Conservation (phyloP, 2,888 invertebrate genomes). For the Pandemis cinnamomeana region DNA sequence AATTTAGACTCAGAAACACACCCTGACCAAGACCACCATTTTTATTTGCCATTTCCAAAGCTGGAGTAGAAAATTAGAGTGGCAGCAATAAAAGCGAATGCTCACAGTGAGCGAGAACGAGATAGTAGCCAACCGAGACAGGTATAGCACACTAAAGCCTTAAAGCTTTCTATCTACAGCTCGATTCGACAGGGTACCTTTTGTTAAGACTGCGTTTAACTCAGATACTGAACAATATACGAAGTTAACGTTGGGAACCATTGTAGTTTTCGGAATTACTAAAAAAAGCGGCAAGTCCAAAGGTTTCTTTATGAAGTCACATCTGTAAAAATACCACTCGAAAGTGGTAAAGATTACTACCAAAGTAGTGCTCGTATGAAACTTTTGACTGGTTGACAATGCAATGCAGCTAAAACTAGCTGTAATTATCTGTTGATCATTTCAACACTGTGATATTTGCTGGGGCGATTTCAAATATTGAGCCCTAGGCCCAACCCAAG, state of each 20-base stretch:
- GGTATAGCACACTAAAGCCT: constrained; percentile 2
- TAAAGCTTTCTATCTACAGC: constrained; percentile 2
- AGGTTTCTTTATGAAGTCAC: no score
- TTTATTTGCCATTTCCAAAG: constrained; percentile 4
- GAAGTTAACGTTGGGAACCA: neutral
- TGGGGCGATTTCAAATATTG: no score
- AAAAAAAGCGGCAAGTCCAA: no score
- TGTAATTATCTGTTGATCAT: no score
- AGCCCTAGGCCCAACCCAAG: no score
- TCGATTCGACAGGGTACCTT: neutral
- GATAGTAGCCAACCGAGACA: constrained; percentile 15
- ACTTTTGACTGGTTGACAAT: no score
- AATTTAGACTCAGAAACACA: neutral
- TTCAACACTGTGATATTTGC: no score
- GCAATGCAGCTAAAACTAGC: no score
- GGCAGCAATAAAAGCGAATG: constrained; percentile 29
- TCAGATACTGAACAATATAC: neutral
- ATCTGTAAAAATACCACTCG: no score
- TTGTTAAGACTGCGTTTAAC: neutral
- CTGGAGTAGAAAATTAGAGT: constrained; percentile 31
- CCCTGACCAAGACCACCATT: neutral
- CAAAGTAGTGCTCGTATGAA: no score
- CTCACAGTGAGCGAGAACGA: neutral
- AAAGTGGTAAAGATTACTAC: no score
- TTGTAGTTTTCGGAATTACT: neutral